Conservation (phyloP, 2,888 invertebrate genomes). For the Lithophane ornitopus region DNA sequence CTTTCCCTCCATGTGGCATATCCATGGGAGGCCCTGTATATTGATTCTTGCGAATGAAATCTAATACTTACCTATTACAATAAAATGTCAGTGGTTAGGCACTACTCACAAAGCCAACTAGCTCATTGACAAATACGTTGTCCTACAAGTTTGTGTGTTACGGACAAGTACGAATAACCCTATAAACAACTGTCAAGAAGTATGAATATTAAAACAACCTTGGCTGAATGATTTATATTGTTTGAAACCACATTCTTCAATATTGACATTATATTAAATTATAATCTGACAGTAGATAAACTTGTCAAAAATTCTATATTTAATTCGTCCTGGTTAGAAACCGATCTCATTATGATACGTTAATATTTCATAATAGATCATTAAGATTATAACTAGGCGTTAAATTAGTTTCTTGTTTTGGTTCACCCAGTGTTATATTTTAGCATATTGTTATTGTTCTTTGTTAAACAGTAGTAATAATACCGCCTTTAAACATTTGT, state of each 20-base stretch:
- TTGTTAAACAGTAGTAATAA: background rate
- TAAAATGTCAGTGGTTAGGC: slow-evolving; percentile 33
- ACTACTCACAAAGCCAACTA: background rate
- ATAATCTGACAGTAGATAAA: slow-evolving; percentile 72
- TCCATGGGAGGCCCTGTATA: too few relatives aligned
- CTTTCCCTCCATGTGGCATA: too few relatives aligned
- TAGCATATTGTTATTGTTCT: slow-evolving; percentile 1
- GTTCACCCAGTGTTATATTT: slow-evolving; percentile 5
- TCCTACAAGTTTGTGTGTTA: slow-evolving; percentile 17
- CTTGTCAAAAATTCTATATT: slow-evolving; percentile 51
- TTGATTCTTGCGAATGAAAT: background rate
- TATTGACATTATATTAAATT: slow-evolving; percentile 61
- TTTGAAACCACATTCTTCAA: slow-evolving; percentile 67
- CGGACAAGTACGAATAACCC: slow-evolving; percentile 36
- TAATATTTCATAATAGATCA: slow-evolving; percentile 39
- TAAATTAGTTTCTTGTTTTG: slow-evolving; percentile 27
- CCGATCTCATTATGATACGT: slow-evolving; percentile 43
- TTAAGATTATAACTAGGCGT: slow-evolving; percentile 29
- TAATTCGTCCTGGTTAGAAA: slow-evolving; percentile 49
- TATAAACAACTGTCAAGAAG: slow-evolving; percentile 33
- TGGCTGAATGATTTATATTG: slow-evolving; percentile 73
- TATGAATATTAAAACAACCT: slow-evolving; percentile 74
- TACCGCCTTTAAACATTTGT: slow-evolving; percentile 6
- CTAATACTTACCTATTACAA: background rate
- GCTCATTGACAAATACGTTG: slow-evolving; percentile 21